Percentiles rank a stretch among this genome's conserved stretches.
Evolutionary conservation across 2,113 vertebrate species (phyloP).

Genomic region (Silurus glanis): DNA sequence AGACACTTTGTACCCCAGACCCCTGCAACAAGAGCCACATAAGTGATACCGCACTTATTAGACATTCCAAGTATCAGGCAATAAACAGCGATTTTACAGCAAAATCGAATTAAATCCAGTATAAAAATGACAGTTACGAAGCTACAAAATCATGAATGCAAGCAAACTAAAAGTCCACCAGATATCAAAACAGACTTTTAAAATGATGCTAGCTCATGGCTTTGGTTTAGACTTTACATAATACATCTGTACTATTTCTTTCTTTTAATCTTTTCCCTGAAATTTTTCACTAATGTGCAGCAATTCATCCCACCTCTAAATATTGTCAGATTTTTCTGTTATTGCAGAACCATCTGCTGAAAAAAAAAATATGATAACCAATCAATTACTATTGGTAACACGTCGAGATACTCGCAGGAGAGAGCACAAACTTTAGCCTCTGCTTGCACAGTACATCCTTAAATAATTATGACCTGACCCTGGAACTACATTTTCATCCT

Average conservation of each 20-base stretch:
- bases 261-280: not conserved
- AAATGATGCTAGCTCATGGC: not conserved
- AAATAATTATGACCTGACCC: not conserved
- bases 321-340: not conserved
- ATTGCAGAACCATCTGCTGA: not conserved
- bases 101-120: not conserved
- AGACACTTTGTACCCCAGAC: conserved; percentile 49
- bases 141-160: not conserved
- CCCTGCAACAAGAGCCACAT: conserved; percentile 25
- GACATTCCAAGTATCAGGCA: conserved; percentile 4
- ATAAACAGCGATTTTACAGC: conserved; percentile 3
- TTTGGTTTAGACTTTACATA: not conserved
- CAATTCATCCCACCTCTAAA: not conserved
- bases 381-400: not conserved
- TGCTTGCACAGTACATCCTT: not conserved
- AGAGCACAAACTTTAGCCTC: not conserved
- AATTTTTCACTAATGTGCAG: not conserved
- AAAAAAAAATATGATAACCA: not conserved
- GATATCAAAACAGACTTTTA: not conserved
- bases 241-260: not conserved
- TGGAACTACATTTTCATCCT: not conserved
- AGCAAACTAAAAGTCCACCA: not conserved
- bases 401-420: not conserved
- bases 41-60: conserved; percentile 19
- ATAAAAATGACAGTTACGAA: not conserved